Evolutionary conservation across 2,797 vertebrate genomes (phyloP).

Genomic region (Etheostoma perlongum): DNA sequence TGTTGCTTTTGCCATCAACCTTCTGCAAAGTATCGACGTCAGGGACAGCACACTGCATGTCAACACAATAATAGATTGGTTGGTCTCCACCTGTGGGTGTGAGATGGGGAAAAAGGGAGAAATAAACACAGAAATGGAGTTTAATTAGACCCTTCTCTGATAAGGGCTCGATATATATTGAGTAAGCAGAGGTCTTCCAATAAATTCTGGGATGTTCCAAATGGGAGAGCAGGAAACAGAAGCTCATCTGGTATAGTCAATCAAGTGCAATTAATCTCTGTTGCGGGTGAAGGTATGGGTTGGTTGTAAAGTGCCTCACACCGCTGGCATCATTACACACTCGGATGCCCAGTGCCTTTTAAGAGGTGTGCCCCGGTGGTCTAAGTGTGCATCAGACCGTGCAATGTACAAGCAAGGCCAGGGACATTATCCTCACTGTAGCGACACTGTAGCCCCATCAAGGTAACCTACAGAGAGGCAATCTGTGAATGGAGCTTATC

Average conservation of each 20-base stretch:
- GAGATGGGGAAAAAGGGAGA: conserved; percentile 28
- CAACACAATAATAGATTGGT: conserved; percentile 40
- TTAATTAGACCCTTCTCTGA: conserved; percentile 71
- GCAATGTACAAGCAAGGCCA: conserved; percentile 78
- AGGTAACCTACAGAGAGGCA: conserved; percentile 68
- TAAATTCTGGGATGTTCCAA: conserved; percentile 70
- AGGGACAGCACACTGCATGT: conserved; percentile 20
- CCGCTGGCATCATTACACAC: conserved; percentile 77
- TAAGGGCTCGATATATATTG: conserved; percentile 75
- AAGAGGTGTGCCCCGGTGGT: conserved; percentile 68
- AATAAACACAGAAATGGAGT: conserved; percentile 57
- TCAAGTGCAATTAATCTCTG: conserved; percentile 84
- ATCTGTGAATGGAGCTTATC: conserved; percentile 65
- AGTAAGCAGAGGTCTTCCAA: conserved; percentile 65
- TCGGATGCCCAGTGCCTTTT: conserved; percentile 70
- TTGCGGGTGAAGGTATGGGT: conserved; percentile 68
- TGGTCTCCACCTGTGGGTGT: conserved; percentile 12
- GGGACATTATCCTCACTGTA: conserved; percentile 76
- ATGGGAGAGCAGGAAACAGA: conserved; percentile 61
- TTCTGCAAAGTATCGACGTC: background rate
- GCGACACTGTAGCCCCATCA: conserved; percentile 71
- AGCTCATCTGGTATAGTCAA: conserved; percentile 75
- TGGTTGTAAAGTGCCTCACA: conserved; percentile 74
- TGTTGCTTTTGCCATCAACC: background rate
- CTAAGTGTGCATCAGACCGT: conserved; percentile 80